Base-by-base conservation (phyloP, 2,888 invertebrate species). In the Stenodema calcarata region DNA sequence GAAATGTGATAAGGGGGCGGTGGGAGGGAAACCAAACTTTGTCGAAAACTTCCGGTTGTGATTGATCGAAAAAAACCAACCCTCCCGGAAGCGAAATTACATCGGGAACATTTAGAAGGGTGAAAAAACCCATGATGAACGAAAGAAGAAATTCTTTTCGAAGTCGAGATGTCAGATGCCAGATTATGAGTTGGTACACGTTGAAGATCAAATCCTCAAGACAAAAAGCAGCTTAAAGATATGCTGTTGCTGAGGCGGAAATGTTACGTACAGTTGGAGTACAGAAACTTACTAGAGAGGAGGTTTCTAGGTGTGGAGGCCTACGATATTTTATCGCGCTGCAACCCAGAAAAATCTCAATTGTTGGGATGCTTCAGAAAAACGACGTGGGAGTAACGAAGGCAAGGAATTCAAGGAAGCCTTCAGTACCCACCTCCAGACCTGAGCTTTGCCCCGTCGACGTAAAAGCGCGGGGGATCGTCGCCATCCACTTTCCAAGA, bases 31-130 rank as follows among this genome's bases (percentile, higher is more conserved):
- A 9, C 50, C 28, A 54, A 47, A 80, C 42, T 47, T 47, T 14
- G 42, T 27, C 47, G 44, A 28, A 28, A 80, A 80, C 50, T 80
- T 80, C 50, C 80, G 54, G 28, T 23, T 30, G 80, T 54, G 54
- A 80, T 80, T 80, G 80, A 80, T 80, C 30, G 79, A 44, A 80
- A 80, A n/a, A 80, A 30, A 30, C 28, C 54, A 18, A 44, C 44
- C 44, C 27, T 44, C 41, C 44, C 3, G 23, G 23, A 44, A 14
- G 27, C n/a, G 44, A 27, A 78, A 78, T 78, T 78, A 78, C 27
- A 44, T n/a, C 78, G 78, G 18, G 44, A 7, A 78, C 42, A 35
- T 75, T 75, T n/a, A 35, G 3, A 9, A 30, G 73, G 73, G n/a
- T 73, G 35, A 54, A 54, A n/a, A 54, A 54, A 41, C 14, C 35